phyloP scores from a whole-genome alignment of 1,140 invertebrate genomes.

The Pollicipes pollicipes region DNA sequence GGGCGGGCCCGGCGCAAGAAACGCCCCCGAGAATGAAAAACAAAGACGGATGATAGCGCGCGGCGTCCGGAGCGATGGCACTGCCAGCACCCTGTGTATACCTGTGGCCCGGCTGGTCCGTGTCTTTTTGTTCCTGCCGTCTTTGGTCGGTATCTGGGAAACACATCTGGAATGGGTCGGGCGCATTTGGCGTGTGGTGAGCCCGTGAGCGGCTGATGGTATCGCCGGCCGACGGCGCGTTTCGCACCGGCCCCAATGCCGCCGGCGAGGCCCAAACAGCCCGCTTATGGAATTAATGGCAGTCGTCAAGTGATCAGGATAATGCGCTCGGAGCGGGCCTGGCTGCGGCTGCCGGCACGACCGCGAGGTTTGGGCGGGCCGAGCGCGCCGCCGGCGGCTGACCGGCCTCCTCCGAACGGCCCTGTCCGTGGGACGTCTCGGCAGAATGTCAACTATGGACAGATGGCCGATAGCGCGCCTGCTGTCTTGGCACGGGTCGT shows the following conservation, averaged over 20 bases:
- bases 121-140: neutral
- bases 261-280: neutral
- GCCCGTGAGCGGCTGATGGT: neutral
- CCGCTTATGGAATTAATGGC: neutral
- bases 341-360: too few relatives aligned
- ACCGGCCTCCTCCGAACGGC: too few relatives aligned
- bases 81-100: neutral
- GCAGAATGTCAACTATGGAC: too few relatives aligned
- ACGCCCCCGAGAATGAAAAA: neutral
- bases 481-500: too few relatives aligned
- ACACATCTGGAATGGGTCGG: neutral
- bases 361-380: too few relatives aligned
- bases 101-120: neutral
- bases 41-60: neutral
- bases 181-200: neutral
- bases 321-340: too few relatives aligned
- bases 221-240: neutral
- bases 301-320: neutral
- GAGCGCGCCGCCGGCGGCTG: too few relatives aligned
- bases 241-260: neutral
- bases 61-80: neutral
- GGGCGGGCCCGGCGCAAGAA: neutral
- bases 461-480: too few relatives aligned
- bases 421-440: too few relatives aligned
- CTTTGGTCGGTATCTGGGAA: neutral